Evolutionary conservation across 1,140 invertebrate species (phyloP), one percentile per base, ranked within the genome.

Genomic region (Anastrepha ludens): DNA sequence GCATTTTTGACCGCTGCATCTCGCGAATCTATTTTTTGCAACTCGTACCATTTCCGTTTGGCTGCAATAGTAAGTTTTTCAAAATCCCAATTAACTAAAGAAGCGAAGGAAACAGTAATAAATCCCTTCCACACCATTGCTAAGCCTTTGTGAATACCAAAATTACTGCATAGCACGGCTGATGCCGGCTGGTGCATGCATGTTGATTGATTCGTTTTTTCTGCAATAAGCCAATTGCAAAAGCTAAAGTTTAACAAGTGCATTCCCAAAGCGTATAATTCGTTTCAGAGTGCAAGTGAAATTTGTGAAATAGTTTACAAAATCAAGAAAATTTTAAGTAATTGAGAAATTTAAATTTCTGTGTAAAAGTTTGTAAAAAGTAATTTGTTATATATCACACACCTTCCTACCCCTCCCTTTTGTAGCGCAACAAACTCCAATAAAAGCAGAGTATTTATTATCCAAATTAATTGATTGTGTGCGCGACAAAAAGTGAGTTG

Each of bases 1-100:
- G 74, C 74, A 81, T 81, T 81, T 74, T 81, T 81, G 74, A 4
- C 74, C 74, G 74, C 74, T 81, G 74, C 74, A 81, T 81, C 74
- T 81, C n/a, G 74, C 74, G 20, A 55, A 81, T 20, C 74, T 55
- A 50, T 81, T 81, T 81, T 81, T 81, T 81, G 47, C 74, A 81
- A 81, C 74, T 55, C 17, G 44, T 47, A 81, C 11, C 74, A 55
- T 81, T 81, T 81, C 74, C 74, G 74, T 81, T 81, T 81, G 11
- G 50, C 2, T 81, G 74, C 44, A 81, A 55, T 81, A 20, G 44
- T 20, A 55, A 50, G 17, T 55, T 81, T 55, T 11, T 81, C 11
- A 20, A 58, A 17, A 55, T 81, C 20, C 44, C 17, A 47, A 55
- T 67, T 29, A 67, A 29, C 29, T 29, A 44, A 74, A 74, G 55